Base-by-base conservation (phyloP, 1,140 invertebrate genomes). In the Euglossa dilemma region DNA sequence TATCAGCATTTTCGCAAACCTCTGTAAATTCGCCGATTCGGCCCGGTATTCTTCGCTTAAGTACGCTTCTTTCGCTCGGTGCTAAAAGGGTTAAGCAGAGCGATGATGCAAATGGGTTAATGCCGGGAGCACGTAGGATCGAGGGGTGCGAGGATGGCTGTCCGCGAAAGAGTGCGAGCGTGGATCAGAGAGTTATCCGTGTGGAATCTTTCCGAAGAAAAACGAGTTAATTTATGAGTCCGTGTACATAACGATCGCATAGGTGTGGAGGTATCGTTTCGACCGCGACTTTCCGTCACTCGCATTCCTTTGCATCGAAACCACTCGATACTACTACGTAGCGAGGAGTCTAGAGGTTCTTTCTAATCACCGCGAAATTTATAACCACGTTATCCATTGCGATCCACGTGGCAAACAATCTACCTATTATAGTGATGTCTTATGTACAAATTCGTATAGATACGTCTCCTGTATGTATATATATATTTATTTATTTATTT, bases 361-460 rank as follows among this genome's bases (percentile, higher is more conserved):
- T 36, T 9, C 71, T 6, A 57, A 67, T 9, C 20, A 50, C 36
- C 59, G 73, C 28, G 45, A 36, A 18, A 45, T 56, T 1, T 12
- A 50, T 28, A 45, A 73, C 9, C 18, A 12, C 14, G 11, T 20
- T 59, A 6, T 59, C 45, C 66, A 43, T n/a, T 4, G 43, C 74
- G 70, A 80, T 78, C 20, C 43, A 57, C 70, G 67, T 36, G 64
- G 80, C 1, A 63, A 87, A 84, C 63, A 70, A 82, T 56, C 85
- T 47, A 56, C 18, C 50, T 25, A 43, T 80, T 87, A 77, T 84
- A 83, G 86, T 77, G 82, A 87, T 85, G 86, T 82, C 77, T 87
- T 87, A 88, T 87, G 86, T 87, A 88, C 86, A 88, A 75, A 87
- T 88, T 85, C 25, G 54, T 47, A 52, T 77, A 76, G 57, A 5